Evolutionary conservation across 2,797 vertebrate species (phyloP).

Genomic region (Anguilla anguilla): DNA sequence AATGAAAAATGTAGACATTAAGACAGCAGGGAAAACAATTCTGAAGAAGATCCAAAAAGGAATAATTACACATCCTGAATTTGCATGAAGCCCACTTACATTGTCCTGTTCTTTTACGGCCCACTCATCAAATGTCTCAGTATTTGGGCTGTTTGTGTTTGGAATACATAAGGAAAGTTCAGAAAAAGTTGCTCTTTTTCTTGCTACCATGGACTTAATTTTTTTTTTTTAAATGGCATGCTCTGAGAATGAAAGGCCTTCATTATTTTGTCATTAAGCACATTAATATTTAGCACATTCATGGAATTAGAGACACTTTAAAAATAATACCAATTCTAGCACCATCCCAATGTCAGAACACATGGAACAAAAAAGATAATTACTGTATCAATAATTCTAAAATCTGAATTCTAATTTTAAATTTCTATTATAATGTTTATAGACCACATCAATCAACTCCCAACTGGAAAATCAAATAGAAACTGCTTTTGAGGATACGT

Average conservation of each 20-base stretch:
- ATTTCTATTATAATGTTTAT: not conserved
- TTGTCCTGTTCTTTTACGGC: not conserved
- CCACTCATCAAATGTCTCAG: not conserved
- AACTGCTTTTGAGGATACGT: not conserved
- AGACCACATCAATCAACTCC: not conserved
- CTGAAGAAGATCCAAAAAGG: not conserved
- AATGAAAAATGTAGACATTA: too few relatives aligned
- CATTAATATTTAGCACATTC: not conserved
- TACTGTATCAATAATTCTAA: too few relatives aligned
- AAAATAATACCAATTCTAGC: not conserved
- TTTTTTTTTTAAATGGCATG: not conserved
- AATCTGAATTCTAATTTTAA: too few relatives aligned
- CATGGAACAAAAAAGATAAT: too few relatives aligned
- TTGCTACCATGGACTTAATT: not conserved
- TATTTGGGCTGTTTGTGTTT: not conserved
- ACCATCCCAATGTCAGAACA: not conserved
- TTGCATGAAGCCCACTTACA: not conserved
- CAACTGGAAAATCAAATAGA: not conserved
- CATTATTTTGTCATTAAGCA: conserved; percentile 4
- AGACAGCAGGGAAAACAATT: not conserved
- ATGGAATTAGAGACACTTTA: not conserved
- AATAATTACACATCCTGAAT: not conserved
- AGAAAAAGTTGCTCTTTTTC: not conserved
- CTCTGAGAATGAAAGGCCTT: not conserved
- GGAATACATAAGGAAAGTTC: not conserved